Evolutionary conservation across 2,797 vertebrate species (phyloP), one percentile per base, ranked within the genome.

Genomic region (Brotogeris chrysoptera): DNA sequence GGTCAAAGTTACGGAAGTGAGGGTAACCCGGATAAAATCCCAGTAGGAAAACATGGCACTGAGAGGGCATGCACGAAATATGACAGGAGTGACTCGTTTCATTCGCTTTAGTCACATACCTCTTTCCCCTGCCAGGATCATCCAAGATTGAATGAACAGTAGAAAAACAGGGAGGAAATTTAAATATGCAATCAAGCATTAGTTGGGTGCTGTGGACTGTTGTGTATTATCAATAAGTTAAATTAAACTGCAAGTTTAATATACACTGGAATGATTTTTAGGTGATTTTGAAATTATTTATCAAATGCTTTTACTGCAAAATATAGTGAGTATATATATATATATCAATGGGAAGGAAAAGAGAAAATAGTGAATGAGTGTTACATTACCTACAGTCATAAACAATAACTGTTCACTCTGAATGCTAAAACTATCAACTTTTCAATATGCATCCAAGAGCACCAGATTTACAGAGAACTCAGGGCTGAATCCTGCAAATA

Each of bases 51-150:
- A 98, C 98, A 98, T 97, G 98, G 97, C 97, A 98, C 98, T 97
- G 97, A 98, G 96, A 98, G 98, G 98, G 98, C 99, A 99, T 99
- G 99, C 99, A 99, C 98, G 97, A 96, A 98, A 97, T 98, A 98
- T 98, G 98, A 97, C 92, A 97, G 97, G 97, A 98, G 98, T 90
- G 97, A 98, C 98, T 98, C 93, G 90, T 93, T 93, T 98, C 97
- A 98, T 98, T 98, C 98, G 92, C 95, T 92, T 98, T 97, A 96
- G 98, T 98, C 98, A 99, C 99, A 98, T 99, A 99, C 99, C 99
- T 99, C 99, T 99, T 99, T 99, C 97, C 99, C 99, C 99, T 99
- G 99, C 98, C 98, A 98, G 98, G 98, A 98, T 98, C 98, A 98
- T 99, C 98, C 98, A 98, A 98, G 98, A 99, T 98, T 97, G 98